These are phyloP conservation scores for Dasyprocta punctata DNA, from an alignment of 2,113 vertebrate species.

Conservation along the genomic window DNA sequence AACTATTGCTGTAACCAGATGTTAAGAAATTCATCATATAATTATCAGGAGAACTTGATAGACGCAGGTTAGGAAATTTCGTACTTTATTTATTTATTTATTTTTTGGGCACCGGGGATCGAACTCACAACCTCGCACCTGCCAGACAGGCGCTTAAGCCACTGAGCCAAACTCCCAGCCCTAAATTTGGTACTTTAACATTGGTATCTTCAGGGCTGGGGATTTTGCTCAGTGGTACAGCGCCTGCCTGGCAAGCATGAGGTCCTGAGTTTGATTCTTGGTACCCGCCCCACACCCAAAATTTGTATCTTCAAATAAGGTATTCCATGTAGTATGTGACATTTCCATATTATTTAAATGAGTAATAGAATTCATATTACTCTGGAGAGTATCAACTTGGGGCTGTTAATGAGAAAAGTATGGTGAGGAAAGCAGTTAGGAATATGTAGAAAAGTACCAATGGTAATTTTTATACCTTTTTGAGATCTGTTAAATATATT, in stretches of 20 bases:
- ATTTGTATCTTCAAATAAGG: constrained; percentile 5
- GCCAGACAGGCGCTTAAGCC: too few relatives aligned
- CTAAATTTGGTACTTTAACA: constrained; percentile 1
- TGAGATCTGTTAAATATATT: background rate
- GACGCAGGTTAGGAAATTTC: background rate
- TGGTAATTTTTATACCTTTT: constrained; percentile 7
- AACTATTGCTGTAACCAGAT: background rate
- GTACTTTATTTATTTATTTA: too few relatives aligned
- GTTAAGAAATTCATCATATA: background rate
- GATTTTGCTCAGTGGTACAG: too few relatives aligned
- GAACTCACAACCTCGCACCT: too few relatives aligned
- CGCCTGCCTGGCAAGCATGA: too few relatives aligned
- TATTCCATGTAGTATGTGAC: background rate
- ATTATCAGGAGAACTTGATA: background rate
- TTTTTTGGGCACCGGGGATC: too few relatives aligned
- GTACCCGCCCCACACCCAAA: background rate
- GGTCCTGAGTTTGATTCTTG: too few relatives aligned
- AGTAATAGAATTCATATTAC: background rate
- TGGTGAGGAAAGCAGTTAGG: background rate
- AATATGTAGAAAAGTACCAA: background rate
- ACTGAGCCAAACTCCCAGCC: too few relatives aligned
- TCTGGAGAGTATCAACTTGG: background rate
- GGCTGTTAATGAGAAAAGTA: background rate
- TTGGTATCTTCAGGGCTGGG: too few relatives aligned
- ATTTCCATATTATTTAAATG: background rate